A percentile compares a stretch with the other conserved stretches of the same genome.
Conservation (phyloP, 2,113 vertebrate genomes). For the Epinephelus moara region DNA sequence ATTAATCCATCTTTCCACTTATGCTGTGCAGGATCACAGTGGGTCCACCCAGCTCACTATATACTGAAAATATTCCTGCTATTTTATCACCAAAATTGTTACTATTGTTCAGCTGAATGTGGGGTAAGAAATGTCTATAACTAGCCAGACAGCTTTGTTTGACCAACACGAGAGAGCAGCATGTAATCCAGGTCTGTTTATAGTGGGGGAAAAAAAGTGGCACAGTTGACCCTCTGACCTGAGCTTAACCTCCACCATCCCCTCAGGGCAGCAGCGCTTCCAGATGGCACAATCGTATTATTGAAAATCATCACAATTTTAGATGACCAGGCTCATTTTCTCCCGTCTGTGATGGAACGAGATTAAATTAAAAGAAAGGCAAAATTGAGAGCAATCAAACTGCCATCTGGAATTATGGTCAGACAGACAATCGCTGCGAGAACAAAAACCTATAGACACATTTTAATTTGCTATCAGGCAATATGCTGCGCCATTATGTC, state of each 20-base stretch:
- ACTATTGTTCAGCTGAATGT: background rate
- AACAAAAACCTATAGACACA: slow-evolving; percentile 32
- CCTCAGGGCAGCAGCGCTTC: slow-evolving; percentile 8
- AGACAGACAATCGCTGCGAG: slow-evolving; percentile 38
- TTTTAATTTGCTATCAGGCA: slow-evolving; percentile 44
- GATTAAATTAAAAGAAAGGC: slow-evolving; percentile 63
- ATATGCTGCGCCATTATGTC: slow-evolving; percentile 10
- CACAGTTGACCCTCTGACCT: slow-evolving; percentile 57
- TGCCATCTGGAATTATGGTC: slow-evolving; percentile 68
- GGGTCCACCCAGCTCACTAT: background rate
- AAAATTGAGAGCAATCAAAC: slow-evolving; percentile 64
- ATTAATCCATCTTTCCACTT: background rate
- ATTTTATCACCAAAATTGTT: background rate
- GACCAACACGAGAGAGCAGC: background rate
- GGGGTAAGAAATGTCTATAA: background rate
- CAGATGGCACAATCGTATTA: slow-evolving; percentile 53
- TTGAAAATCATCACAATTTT: slow-evolving; percentile 56
- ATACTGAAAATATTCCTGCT: background rate
- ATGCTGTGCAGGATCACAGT: background rate
- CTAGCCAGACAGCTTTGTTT: background rate
- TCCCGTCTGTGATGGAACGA: slow-evolving; percentile 36
- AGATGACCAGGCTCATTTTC: slow-evolving; percentile 61
- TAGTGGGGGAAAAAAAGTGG: background rate
- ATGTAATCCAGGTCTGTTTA: background rate
- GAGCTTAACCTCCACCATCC: slow-evolving; percentile 36